phyloP scores from a whole-genome alignment of 1,140 invertebrate genomes.

The Aricia agestis region DNA sequence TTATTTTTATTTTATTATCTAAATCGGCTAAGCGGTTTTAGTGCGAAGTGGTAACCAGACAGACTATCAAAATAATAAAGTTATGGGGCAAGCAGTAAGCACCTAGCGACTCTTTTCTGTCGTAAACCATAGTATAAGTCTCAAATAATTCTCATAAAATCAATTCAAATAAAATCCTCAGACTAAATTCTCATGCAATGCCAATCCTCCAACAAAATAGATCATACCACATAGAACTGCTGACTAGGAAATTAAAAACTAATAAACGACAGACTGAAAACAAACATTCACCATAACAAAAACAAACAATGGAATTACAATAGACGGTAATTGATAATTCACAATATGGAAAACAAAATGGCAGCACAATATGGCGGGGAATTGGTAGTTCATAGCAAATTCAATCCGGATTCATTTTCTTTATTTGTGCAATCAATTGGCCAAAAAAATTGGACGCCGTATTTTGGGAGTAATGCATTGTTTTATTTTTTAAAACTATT shows the following conservation, averaged over 20 bases:
- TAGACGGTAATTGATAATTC: not conserved
- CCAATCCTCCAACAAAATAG: no score
- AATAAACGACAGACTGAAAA: not conserved
- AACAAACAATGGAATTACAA: not conserved
- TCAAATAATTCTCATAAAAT: no score
- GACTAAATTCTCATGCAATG: no score
- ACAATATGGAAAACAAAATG: not conserved
- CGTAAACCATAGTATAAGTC: no score
- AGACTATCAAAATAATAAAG: no score
- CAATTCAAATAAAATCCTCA: no score
- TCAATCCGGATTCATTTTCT: not conserved
- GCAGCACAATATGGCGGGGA: not conserved
- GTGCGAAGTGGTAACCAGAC: no score
- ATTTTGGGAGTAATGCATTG: not conserved
- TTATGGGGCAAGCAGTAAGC: no score
- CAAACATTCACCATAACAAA: not conserved
- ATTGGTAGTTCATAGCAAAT: conserved; percentile 3
- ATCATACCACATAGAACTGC: no score
- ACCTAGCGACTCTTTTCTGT: no score
- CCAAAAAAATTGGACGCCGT: conserved; percentile 1
- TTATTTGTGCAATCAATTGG: conserved; percentile 3
- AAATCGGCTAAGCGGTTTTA: no score
- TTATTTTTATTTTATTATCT: no score
- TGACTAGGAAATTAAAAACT: not conserved
- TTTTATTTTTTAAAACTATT: conserved; percentile 4